A percentile compares a stretch with the other conserved stretches of the same genome.
phyloP scores from a whole-genome alignment of 2,113 vertebrate species.

The Atherinomorus stipes region DNA sequence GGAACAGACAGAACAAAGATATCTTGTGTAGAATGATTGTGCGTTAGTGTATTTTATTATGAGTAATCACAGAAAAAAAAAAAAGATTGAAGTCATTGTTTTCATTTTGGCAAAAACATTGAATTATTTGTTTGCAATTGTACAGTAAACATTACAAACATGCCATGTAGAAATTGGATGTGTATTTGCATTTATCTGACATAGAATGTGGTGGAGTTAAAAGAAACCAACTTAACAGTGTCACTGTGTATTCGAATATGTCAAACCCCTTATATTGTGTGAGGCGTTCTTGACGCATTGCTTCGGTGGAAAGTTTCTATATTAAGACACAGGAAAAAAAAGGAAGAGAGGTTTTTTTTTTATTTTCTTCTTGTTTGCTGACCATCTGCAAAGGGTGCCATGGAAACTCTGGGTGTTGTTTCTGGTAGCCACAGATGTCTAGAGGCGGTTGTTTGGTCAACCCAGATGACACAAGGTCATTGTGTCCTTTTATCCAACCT shows the following conservation, averaged over 20 bases:
- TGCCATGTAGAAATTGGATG: neutral
- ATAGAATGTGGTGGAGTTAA: neutral
- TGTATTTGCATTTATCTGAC: neutral
- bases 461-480: constrained; percentile 26
- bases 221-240: neutral
- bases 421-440: constrained; percentile 28
- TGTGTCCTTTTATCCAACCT: constrained; percentile 6
- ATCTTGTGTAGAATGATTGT: neutral
- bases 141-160: neutral
- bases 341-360: constrained; percentile 6
- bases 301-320: constrained; percentile 68
- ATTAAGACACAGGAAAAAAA: constrained; percentile 53
- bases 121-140: neutral
- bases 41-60: neutral
- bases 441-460: constrained; percentile 22
- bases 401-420: constrained; percentile 64
- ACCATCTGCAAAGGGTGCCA: constrained; percentile 52
- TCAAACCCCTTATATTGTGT: neutral
- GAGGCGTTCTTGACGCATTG: constrained; percentile 32
- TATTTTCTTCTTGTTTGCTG: constrained; percentile 62
- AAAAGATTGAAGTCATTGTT: neutral
- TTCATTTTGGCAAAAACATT: neutral
- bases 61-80: neutral
- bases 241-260: neutral
- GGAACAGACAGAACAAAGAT: neutral